Evolutionary conservation across 2,113 vertebrate species (phyloP).

Genomic region (Osmerus eperlanus): DNA sequence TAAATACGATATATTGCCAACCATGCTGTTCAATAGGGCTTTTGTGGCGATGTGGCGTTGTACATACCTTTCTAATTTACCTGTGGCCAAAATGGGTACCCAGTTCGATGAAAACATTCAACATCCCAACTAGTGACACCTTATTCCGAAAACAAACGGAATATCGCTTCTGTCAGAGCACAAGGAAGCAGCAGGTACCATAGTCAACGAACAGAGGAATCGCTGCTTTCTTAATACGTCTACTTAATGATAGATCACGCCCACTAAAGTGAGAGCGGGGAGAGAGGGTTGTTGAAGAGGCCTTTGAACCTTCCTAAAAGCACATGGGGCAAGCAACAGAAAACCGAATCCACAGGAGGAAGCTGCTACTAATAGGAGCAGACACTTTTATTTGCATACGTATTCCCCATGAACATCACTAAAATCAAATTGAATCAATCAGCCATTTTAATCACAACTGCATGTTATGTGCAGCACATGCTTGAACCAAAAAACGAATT

Average conservation of each 20-base stretch:
- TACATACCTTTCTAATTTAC: not conserved
- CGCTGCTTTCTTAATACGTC: not conserved
- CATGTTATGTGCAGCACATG: not conserved
- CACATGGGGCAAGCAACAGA: conserved; percentile 18
- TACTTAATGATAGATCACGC: conserved; percentile 8
- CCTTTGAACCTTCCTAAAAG: conserved; percentile 28
- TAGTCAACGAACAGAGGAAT: not conserved
- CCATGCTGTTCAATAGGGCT: not conserved
- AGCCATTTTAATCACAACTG: conserved; percentile 6
- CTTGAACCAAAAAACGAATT: not conserved
- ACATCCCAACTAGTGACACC: not conserved
- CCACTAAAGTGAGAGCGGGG: not conserved
- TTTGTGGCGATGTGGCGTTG: not conserved
- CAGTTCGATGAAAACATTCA: not conserved
- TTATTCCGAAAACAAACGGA: conserved; percentile 2
- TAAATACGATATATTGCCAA: not conserved
- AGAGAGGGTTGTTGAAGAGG: conserved; percentile 2
- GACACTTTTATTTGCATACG: conserved; percentile 30
- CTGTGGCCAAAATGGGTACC: not conserved
- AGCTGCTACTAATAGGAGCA: conserved; percentile 14
- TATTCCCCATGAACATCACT: conserved; percentile 16
- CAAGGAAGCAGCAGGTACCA: not conserved
- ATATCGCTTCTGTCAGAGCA: not conserved
- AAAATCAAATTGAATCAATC: conserved; percentile 27
- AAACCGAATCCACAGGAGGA: not conserved